Percentiles rank a stretch among this genome's conserved stretches.
Evolutionary conservation across 2,797 vertebrate species (phyloP).

Genomic region (Pantherophis alleghaniensis): DNA sequence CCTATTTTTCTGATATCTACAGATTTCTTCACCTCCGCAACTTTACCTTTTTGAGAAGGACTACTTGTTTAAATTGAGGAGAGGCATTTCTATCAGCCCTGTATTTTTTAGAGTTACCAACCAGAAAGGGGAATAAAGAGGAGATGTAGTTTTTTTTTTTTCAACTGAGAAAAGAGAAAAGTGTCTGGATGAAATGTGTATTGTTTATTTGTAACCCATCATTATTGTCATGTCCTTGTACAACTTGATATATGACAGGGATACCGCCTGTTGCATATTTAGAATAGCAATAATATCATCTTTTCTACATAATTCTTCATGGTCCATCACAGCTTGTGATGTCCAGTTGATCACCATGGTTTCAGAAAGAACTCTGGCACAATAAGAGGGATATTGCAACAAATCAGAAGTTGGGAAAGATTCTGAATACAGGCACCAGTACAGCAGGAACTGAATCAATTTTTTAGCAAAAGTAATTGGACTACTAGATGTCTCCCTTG

Average conservation of each 20-base stretch:
- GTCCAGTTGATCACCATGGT: neutral
- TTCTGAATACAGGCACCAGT: neutral
- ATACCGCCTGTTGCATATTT: neutral
- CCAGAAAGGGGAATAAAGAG: neutral
- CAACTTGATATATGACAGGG: neutral
- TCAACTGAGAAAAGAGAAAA: neutral
- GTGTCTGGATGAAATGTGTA: neutral
- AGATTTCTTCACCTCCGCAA: neutral
- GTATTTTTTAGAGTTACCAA: neutral
- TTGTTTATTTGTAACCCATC: neutral
- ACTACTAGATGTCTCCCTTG: neutral
- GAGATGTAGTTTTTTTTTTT: neutral
- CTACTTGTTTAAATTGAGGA: neutral
- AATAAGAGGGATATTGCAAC: neutral
- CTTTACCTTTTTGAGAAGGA: neutral
- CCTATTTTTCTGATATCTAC: neutral
- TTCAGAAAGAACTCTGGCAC: constrained; percentile 1
- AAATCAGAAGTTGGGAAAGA: neutral
- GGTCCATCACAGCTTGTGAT: neutral
- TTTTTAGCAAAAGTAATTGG: neutral
- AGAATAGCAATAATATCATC: neutral
- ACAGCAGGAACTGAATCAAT: neutral
- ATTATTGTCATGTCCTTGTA: neutral
- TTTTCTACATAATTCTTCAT: neutral
- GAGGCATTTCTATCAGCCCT: neutral